phyloP scores from a whole-genome alignment of 2,888 invertebrate species.

The Lithodes maja region DNA sequence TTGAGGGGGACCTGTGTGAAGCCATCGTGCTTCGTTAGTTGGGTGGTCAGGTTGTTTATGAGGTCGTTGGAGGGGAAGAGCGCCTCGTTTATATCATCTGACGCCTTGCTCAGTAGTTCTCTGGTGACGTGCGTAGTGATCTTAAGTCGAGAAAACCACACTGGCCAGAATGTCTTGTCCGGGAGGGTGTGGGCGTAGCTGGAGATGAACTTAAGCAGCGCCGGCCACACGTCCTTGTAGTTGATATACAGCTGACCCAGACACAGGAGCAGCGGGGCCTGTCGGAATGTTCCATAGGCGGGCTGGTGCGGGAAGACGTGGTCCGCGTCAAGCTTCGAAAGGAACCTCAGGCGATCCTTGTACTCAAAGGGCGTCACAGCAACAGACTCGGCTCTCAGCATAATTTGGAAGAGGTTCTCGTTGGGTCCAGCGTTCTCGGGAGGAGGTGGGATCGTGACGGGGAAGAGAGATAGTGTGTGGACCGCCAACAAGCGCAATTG shows the following conservation, averaged over 20 bases:
- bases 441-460: slow-evolving; percentile 42
- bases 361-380: slow-evolving; percentile 61
- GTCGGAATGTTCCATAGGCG: slow-evolving; percentile 44
- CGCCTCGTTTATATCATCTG: slow-evolving; percentile 22
- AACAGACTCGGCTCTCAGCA: slow-evolving; percentile 56
- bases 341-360: slow-evolving; percentile 58
- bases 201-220: slow-evolving; percentile 45
- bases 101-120: slow-evolving; percentile 12
- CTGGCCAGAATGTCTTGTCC: slow-evolving; percentile 56
- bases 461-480: slow-evolving; percentile 66
- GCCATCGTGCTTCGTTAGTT: slow-evolving; percentile 46
- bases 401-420: slow-evolving; percentile 59
- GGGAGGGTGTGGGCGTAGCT: slow-evolving; percentile 51
- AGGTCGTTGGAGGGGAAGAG: slow-evolving; percentile 10
- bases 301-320: slow-evolving; percentile 51
- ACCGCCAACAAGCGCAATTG: slow-evolving; percentile 58
- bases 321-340: slow-evolving; percentile 50
- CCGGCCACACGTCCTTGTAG: slow-evolving; percentile 54
- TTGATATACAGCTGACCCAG: slow-evolving; percentile 68
- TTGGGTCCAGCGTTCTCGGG: slow-evolving; percentile 24
- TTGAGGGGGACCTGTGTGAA: slow-evolving; percentile 37
- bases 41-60: slow-evolving; percentile 20
- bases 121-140: slow-evolving; percentile 46
- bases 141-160: slow-evolving; percentile 64
- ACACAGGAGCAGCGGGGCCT: slow-evolving; percentile 59